Percentiles rank a stretch among this genome's conserved stretches.
Conservation (phyloP, 2,888 invertebrate genomes). For the Ophion costatus region DNA sequence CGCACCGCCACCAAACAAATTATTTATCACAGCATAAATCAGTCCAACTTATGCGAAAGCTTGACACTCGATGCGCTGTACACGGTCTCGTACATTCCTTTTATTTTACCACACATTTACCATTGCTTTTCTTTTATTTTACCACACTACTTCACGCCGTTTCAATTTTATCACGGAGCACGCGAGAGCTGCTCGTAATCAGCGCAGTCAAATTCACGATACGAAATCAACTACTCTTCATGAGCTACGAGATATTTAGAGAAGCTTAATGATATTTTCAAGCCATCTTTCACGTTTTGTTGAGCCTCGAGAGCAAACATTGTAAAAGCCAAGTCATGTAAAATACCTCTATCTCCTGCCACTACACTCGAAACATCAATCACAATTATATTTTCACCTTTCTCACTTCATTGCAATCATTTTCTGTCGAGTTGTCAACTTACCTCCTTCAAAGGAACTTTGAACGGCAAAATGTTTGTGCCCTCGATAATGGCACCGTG, state of each 20-base stretch:
- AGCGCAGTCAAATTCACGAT: constrained; percentile 20
- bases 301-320: constrained; percentile 49
- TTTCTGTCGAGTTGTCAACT: not conserved
- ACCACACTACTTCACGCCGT: constrained; percentile 48
- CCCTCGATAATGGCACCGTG: constrained; percentile 88
- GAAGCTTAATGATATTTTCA: constrained; percentile 40
- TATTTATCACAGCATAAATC: constrained; percentile 73
- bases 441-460: constrained; percentile 88
- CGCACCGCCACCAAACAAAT: constrained; percentile 66
- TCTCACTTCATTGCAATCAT: constrained; percentile 28
- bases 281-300: constrained; percentile 53
- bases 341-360: not conserved
- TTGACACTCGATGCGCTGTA: constrained; percentile 27
- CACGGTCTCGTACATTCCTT: not conserved
- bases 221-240: constrained; percentile 21
- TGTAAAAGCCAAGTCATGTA: constrained; percentile 46
- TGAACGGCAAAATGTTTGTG: constrained; percentile 90
- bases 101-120: constrained; percentile 41
- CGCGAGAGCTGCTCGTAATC: constrained; percentile 6
- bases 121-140: not conserved
- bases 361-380: not conserved
- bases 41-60: constrained; percentile 63
- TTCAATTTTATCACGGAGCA: constrained; percentile 29
- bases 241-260: constrained; percentile 27
- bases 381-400: constrained; percentile 25